These are phyloP conservation scores for Callopanchax toddi DNA, from an alignment of 2,113 vertebrate species.

Conservation along the genomic window DNA sequence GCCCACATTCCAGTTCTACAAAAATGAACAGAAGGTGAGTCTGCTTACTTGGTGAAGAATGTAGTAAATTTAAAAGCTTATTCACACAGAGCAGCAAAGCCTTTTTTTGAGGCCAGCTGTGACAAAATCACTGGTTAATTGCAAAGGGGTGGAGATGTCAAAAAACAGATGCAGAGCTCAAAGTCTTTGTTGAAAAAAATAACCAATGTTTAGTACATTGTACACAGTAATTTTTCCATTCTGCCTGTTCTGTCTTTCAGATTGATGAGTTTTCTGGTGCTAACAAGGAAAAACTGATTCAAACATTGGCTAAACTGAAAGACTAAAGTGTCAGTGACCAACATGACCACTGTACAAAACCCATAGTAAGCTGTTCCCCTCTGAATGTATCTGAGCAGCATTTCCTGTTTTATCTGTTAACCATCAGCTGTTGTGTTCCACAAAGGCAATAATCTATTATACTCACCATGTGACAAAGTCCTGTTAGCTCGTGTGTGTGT, in stretches of 20 bases:
- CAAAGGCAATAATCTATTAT: slow-evolving; percentile 12
- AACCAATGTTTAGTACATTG: no score
- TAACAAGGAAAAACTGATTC: accelerated
- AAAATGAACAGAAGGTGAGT: slow-evolving; percentile 80
- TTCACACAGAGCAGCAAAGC: no score
- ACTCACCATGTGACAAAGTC: slow-evolving; percentile 3
- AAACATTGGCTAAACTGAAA: neutral
- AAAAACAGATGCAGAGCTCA: no score
- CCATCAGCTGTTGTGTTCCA: neutral
- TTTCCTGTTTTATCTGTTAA: neutral
- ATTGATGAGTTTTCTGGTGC: slow-evolving; percentile 67
- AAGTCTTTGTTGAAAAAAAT: no score
- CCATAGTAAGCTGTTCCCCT: slow-evolving; percentile 5
- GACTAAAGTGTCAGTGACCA: accelerated
- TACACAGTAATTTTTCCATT: no score
- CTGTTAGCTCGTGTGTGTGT: neutral
- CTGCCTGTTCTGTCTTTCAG: slow-evolving; percentile 44
- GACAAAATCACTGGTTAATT: no score
- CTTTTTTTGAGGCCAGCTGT: no score
- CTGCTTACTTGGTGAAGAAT: no score
- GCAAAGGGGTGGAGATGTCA: no score
- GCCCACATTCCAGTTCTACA: slow-evolving; percentile 95
- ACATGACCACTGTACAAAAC: neutral
- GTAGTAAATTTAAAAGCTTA: no score
- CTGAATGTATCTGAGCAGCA: neutral